Evolutionary conservation across 2,888 invertebrate species (phyloP).

Genomic region (Scaptomyza parva): DNA sequence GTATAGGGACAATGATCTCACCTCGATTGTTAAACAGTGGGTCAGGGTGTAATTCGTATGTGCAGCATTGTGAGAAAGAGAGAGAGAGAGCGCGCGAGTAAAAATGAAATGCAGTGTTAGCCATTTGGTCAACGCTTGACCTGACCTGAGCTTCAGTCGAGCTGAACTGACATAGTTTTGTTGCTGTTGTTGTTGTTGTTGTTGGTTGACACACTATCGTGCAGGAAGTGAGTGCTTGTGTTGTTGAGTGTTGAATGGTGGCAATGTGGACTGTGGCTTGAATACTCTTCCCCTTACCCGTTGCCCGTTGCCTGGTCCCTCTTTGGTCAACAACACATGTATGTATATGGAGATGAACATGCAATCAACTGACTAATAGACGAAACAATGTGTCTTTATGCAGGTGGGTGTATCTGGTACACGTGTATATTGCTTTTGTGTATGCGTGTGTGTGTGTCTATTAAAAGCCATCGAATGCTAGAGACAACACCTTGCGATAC

Average conservation of each 20-base stretch:
- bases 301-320: too few relatives aligned
- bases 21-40: too few relatives aligned
- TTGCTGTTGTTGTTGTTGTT: not conserved
- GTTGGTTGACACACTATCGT: not conserved
- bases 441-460: slow-evolving; percentile 25
- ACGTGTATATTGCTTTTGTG: too few relatives aligned
- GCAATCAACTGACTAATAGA: slow-evolving; percentile 39
- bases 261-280: slow-evolving; percentile 5
- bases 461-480: slow-evolving; percentile 33
- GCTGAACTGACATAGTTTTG: slow-evolving; percentile 42
- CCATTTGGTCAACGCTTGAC: slow-evolving; percentile 51
- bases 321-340: not conserved
- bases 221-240: slow-evolving; percentile 26
- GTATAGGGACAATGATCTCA: too few relatives aligned
- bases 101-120: slow-evolving; percentile 7
- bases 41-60: too few relatives aligned
- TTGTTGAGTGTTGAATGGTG: slow-evolving; percentile 19
- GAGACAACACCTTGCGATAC: slow-evolving; percentile 21
- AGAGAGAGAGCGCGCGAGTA: not conserved
- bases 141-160: slow-evolving; percentile 21
- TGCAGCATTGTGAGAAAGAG: too few relatives aligned
- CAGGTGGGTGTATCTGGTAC: slow-evolving; percentile 25
- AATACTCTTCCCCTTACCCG: not conserved
- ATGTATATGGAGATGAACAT: slow-evolving; percentile 14
- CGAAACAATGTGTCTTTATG: slow-evolving; percentile 36